These are phyloP conservation scores for Dicaeum eximium DNA, from an alignment of 2,113 vertebrate species.

Conservation along the genomic window DNA sequence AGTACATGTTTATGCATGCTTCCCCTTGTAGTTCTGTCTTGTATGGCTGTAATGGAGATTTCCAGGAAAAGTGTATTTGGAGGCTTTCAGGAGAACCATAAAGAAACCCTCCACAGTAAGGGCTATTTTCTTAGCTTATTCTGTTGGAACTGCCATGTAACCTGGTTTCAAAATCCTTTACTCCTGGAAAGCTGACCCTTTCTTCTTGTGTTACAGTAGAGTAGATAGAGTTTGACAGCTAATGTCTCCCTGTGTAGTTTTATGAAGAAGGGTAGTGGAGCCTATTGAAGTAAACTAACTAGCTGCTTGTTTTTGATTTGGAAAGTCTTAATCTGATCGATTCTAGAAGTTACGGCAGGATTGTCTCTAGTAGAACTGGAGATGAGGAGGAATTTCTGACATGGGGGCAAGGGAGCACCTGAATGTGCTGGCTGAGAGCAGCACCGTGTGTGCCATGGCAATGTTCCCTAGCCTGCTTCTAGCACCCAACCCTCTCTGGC, in stretches of 20 bases:
- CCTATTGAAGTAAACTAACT: neutral
- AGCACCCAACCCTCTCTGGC: neutral
- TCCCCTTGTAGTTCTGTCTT: neutral
- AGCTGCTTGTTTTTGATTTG: neutral
- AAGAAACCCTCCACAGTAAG: neutral
- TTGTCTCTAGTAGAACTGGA: neutral
- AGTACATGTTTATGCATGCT: neutral
- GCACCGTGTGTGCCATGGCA: neutral
- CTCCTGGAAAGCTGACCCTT: neutral
- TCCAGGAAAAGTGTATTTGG: neutral
- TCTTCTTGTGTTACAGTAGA: neutral
- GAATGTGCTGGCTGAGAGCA: neutral
- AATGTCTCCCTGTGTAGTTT: neutral
- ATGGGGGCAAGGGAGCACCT: fast-evolving
- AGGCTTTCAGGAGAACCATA: neutral
- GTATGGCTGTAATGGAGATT: neutral
- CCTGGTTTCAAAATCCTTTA: neutral
- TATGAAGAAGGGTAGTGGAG: neutral
- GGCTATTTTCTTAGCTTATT: neutral
- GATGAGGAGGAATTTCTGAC: neutral
- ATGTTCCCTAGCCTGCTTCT: neutral
- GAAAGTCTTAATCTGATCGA: neutral
- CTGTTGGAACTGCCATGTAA: neutral
- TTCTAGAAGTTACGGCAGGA: neutral
- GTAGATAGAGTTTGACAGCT: neutral